Base-by-base conservation (phyloP, 1,140 invertebrate genomes). In the Lutraria rhynchaena region DNA sequence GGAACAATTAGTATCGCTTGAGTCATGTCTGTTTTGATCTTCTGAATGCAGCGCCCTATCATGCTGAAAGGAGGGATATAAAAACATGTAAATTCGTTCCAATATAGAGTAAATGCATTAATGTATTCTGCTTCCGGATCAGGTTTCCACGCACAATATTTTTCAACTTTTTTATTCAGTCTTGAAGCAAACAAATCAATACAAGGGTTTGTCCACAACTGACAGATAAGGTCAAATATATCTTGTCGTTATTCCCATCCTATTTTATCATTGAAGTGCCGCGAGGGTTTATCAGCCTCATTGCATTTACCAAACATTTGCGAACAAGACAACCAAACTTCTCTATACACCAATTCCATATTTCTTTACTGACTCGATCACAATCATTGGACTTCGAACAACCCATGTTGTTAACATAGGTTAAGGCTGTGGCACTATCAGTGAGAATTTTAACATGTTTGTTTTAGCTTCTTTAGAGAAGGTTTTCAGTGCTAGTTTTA, bases 51-150 rank as follows among this genome's bases (percentile, higher is more conserved):
- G 4, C 55, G 55, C 4, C 55, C 55, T 29, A 58, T 2, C 55
- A 58, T 5, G n/a, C 55, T 58, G 67, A 71, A 71, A 71, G 67
- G 67, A 9, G 46, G 46, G 19, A 71, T 44, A 73, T 55, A 73
- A n/a, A 33, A 24, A 55, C 19, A 29, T n/a, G 31, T 24, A 73
- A 57, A 73, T 17, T 0, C 9, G n/a, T 37, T 24, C 69, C 69
- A 73, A 31, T 73, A 37, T n/a, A 53, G 1, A 19, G 51, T 29
- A 37, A 73, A 73, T 17, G 69, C 69, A 73, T 73, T 29, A 49
- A 73, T 49, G n/a, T 4, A 51, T 5, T 0, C 11, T 19, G 69
- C 69, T 19, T 1, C 19, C 13, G 51, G 27, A 57, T 73, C 69
- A 57, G 53, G 69, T 22, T 51, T 55, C n/a, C n/a, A 73, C 27